Evolutionary conservation across 2,888 invertebrate genomes (phyloP).

Genomic region (Geotrupes spiniger): DNA sequence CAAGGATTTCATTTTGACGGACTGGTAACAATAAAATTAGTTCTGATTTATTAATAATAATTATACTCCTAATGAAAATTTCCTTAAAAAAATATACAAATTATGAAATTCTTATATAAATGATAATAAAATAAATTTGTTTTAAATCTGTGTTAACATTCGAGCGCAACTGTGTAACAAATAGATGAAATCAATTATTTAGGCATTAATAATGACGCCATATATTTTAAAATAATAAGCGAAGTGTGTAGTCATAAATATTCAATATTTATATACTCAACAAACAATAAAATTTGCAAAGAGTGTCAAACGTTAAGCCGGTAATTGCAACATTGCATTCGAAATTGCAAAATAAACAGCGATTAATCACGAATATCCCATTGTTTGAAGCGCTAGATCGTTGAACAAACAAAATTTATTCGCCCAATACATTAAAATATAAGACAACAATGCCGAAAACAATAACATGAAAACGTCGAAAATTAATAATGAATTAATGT

Average conservation of each 20-base stretch:
- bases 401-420: conserved; percentile 3
- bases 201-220: conserved; percentile 14
- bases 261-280: conserved; percentile 17
- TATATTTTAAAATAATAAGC: conserved; percentile 19
- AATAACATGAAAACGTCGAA: background rate
- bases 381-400: conserved; percentile 8
- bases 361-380: conserved; percentile 17
- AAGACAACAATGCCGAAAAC: conserved; percentile 3
- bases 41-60: no score
- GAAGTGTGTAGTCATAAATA: conserved; percentile 14
- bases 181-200: conserved; percentile 11
- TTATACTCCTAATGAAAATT: no score
- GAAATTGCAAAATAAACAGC: conserved; percentile 16
- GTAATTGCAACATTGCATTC: conserved; percentile 17
- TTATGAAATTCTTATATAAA: no score
- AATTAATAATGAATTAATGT: background rate
- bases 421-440: conserved; percentile 1
- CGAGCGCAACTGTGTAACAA: background rate
- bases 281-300: conserved; percentile 19
- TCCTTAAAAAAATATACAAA: no score
- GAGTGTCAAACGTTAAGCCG: conserved; percentile 18
- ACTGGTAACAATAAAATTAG: no score
- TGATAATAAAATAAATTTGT: no score
- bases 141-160: background rate
- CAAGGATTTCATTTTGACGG: no score